Evolutionary conservation across 2,797 vertebrate genomes (phyloP), one percentile per base, ranked within the genome.

Genomic region (Philypnodon macrostomus): DNA sequence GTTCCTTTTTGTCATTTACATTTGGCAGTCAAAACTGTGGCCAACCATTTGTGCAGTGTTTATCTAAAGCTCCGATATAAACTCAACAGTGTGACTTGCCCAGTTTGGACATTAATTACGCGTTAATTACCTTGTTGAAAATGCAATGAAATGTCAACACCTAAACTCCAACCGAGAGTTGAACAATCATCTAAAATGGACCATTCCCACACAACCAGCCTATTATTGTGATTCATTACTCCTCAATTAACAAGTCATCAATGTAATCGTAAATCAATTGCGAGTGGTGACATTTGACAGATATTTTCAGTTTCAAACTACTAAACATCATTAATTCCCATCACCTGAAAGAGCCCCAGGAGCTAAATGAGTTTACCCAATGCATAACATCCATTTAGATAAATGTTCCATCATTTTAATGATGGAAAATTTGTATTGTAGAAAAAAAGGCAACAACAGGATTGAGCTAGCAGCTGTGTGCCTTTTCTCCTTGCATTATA

Each of bases 21-120:
- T 94, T 92, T 93, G 92, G 82, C 90, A 93, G 90, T 86, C 88
- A 90, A 89, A 92, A 79, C 75, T 87, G 84, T 70, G 84, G 84
- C 84, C 57, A 55, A 82, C 80, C 79, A 58, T 88, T 87, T 88
- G 85, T 84, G 86, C 71, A 75, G 58, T 71, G 78, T 87, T 84
- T 80, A 82, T 89, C 84, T 75, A 59, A 73, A 78, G 62, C 45
- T 30, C 18, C 80, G 77, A 81, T 78, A 81, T 72, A 70, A 64
- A 68, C 47, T 67, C 48, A 53, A 38, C 3, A 42, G 39, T 29
- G 53, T 53, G 51, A 63, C 32, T 21, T 51, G 60, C 62, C 75
- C 53, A 41, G 76, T 78, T 67, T 45, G 48, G 60, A 63, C 63
- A 74, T 84, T 82, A 82, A 85, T 83, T 80, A 78, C 52, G 67